phyloP scores from a whole-genome alignment of 92 coral and sea anemone species.

The Phenganax marumi region DNA sequence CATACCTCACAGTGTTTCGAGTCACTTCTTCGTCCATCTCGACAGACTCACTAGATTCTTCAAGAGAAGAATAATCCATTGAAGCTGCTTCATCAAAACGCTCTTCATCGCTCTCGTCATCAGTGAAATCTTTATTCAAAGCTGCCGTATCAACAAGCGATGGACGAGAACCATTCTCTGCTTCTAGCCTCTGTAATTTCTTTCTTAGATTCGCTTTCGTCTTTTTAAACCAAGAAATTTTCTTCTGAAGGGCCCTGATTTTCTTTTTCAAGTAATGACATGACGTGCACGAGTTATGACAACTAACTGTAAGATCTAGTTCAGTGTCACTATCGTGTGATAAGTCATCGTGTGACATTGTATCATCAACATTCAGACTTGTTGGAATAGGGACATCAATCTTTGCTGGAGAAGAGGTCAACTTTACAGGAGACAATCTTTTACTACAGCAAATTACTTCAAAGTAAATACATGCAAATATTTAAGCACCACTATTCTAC shows the following conservation, averaged over 20 bases:
- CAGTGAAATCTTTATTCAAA: not conserved
- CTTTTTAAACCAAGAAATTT: not conserved
- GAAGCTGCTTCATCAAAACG: not conserved
- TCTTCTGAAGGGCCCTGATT: not conserved
- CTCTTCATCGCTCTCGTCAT: not conserved
- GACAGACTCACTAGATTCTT: too few species aligned
- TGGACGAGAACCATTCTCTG: not conserved
- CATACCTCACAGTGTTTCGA: too few species aligned
- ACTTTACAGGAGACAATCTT: slow-evolving; percentile 9
- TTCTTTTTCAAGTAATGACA: too few species aligned
- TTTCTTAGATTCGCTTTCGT: not conserved
- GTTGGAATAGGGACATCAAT: not conserved
- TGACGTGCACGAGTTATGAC: not conserved
- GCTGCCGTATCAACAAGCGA: not conserved
- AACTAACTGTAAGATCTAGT: not conserved
- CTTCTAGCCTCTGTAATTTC: not conserved
- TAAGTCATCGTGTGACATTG: not conserved
- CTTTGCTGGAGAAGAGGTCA: not conserved
- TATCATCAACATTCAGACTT: not conserved
- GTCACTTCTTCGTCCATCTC: slow-evolving; percentile 1
- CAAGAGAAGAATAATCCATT: slow-evolving; percentile 2
- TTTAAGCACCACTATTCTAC: too few species aligned
- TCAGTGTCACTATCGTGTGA: not conserved
- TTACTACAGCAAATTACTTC: slow-evolving; percentile 5
- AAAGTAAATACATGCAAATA: not conserved